Evolutionary conservation across 1,140 invertebrate species (phyloP), one percentile per base, ranked within the genome.

Genomic region (Tetramorium alpestre): DNA sequence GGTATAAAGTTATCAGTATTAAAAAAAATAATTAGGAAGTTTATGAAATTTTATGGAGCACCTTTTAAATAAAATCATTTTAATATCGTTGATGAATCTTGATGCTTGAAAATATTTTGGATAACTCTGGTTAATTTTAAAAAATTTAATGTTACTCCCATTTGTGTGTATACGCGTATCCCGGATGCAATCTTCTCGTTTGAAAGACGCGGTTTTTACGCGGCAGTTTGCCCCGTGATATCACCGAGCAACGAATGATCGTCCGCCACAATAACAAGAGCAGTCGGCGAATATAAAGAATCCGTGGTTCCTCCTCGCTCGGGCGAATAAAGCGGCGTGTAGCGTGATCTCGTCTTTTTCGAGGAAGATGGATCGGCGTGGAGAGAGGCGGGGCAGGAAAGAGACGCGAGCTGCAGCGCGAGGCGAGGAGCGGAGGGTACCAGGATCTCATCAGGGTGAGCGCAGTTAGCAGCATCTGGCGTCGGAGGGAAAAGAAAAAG

Each of bases 391-490:
- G 65, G 58, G 70, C 62, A 54, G 75, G n/a, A 78, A 69, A 72
- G 54, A 67, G 84, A 51, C 38, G 80, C 67, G 65, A 87, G 75
- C 13, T 67, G 65, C 28, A 58, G 47, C 62, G 51, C 6, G n/a
- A 65, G 69, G 38, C 38, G 8, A 60, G 25, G 62, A 54, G 11
- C 38, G 41, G 13, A 56, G 67, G 56, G 67, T 44, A 49, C 33
- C 58, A 72, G 82, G 85, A 91, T 90, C 89, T 90, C 90, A 81
- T 90, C 89, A 87, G 65, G 85, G 60, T 85, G 89, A 86, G 81
- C 62, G 91, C 86, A 89, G 91, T 92, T 92, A 92, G 91, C 70
- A 88, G 89, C 91, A 92, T 92, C 91, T 92, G 91, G 91, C 76
- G 91, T 75, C 49, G 90, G 76, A 62, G 84, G 76, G 75, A 81